These are phyloP conservation scores for Gasterosteus aculeatus DNA, from an alignment of 2,113 vertebrate genomes.

Conservation along the genomic window DNA sequence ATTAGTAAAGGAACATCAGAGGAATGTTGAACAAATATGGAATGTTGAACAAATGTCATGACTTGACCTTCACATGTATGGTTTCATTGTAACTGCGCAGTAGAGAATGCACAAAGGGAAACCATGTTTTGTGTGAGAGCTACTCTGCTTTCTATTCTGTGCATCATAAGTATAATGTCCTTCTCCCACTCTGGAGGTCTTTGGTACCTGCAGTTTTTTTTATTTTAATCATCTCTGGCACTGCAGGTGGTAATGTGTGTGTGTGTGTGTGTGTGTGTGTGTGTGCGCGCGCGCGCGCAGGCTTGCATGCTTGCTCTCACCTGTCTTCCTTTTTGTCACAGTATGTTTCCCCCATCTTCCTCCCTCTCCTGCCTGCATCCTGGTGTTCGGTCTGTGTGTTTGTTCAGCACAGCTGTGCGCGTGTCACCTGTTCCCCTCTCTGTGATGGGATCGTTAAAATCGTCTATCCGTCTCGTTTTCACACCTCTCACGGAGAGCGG, in stretches of 20 bases:
- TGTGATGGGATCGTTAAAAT: conserved; percentile 56
- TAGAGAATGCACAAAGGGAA: neutral
- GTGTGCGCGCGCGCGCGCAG: neutral
- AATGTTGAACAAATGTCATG: neutral
- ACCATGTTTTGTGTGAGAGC: neutral
- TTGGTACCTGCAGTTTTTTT: neutral
- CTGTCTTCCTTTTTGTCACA: conserved; percentile 42
- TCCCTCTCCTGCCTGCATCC: conserved; percentile 8
- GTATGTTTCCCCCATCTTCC: conserved; percentile 25
- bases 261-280: conserved; percentile 14
- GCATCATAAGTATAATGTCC: conserved; percentile 5
- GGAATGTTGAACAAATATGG: neutral
- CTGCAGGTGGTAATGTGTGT: conserved; percentile 29
- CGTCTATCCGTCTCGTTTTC: conserved; percentile 41
- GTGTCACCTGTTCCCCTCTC: conserved; percentile 8
- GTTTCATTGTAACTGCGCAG: neutral
- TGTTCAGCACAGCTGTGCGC: neutral
- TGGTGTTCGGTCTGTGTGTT: neutral
- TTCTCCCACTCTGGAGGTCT: neutral
- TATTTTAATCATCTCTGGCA: conserved; percentile 11
- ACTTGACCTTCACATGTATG: neutral
- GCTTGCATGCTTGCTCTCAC: conserved; percentile 11
- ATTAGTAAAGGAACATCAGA: neutral
- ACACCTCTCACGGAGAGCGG: conserved; percentile 22
- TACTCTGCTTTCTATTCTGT: neutral